phyloP scores from a whole-genome alignment of 53 echinoderm and acorn worm species.

The Actinopyga echinites region DNA sequence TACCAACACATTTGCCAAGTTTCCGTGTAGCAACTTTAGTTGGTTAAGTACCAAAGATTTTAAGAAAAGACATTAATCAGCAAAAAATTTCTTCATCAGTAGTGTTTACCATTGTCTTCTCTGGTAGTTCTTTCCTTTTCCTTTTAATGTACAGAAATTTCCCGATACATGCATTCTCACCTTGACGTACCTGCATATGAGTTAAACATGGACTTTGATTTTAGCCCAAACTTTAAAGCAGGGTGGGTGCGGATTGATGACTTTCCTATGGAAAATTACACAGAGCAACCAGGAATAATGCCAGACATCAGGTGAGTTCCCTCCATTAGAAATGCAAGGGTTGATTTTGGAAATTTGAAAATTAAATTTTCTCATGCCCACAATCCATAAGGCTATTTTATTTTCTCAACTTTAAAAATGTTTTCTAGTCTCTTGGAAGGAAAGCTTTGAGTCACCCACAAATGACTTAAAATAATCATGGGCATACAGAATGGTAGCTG shows the following conservation, averaged over 20 bases:
- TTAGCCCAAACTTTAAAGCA: conserved; percentile 75
- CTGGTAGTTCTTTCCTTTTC: neutral
- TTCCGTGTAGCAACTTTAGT: too few species aligned
- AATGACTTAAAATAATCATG: too few species aligned
- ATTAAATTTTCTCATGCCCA: neutral
- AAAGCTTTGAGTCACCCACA: too few species aligned
- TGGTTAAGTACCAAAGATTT: too few species aligned
- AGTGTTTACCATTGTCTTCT: too few species aligned
- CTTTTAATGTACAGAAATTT: conserved; percentile 64
- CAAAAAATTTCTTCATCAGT: too few species aligned
- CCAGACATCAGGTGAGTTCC: conserved; percentile 84
- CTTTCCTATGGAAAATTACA: conserved; percentile 75
- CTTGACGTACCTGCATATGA: conserved; percentile 80
- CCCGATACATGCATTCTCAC: conserved; percentile 84
- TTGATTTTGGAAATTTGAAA: neutral
- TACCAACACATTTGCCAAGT: too few species aligned
- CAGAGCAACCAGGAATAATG: conserved; percentile 79
- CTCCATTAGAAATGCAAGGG: neutral
- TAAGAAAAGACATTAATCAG: too few species aligned
- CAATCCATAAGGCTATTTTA: neutral
- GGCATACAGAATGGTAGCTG: too few species aligned
- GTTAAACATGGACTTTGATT: conserved; percentile 69
- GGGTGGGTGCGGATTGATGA: conserved; percentile 82
- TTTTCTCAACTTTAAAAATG: neutral
- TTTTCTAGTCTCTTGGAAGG: too few species aligned